Evolutionary conservation across 2,113 vertebrate genomes (phyloP).

Genomic region (Piliocolobus tephrosceles): DNA sequence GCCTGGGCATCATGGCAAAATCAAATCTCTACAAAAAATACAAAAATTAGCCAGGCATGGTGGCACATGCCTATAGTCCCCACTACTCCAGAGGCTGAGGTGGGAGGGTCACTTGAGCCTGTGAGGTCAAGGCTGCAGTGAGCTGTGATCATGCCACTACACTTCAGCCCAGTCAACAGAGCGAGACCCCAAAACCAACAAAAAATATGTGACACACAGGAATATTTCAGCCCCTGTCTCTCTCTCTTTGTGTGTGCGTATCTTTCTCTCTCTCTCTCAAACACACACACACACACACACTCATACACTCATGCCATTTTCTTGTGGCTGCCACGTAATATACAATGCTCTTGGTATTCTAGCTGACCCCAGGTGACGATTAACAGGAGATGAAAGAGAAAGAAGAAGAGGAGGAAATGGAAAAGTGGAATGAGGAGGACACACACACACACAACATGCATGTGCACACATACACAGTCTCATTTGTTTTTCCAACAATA

Average conservation of each 20-base stretch:
- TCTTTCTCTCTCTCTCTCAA: background rate
- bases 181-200: background rate
- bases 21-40: no score
- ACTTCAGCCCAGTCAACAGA: no score
- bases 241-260: background rate
- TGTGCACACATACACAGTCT: background rate
- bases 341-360: background rate
- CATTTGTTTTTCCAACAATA: background rate
- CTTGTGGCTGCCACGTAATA: background rate
- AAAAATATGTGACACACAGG: background rate
- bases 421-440: background rate
- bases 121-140: no score
- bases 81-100: no score
- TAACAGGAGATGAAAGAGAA: background rate
- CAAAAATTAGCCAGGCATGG: no score
- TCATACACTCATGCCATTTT: background rate
- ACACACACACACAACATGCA: background rate
- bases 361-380: background rate
- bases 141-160: no score
- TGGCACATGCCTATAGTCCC: no score
- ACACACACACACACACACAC: background rate
- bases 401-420: background rate
- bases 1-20: no score
- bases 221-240: background rate
- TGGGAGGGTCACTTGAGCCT: no score